Percentiles rank a stretch among this genome's conserved stretches.
Evolutionary conservation across 2,888 invertebrate genomes (phyloP).

Genomic region (Microplitis manilae): DNA sequence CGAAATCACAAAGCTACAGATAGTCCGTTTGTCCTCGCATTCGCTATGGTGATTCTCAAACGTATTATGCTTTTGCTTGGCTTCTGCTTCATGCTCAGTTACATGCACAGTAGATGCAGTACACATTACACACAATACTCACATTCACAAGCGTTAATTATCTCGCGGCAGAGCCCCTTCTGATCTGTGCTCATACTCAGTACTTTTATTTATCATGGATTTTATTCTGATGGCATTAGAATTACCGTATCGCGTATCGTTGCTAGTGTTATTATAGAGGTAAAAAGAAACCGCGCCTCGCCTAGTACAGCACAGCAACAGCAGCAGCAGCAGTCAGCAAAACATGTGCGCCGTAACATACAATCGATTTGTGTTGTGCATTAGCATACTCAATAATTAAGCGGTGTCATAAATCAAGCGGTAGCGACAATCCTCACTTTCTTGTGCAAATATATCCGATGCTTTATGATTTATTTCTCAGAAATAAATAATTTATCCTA

Average conservation of each 20-base stretch:
- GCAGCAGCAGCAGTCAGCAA: background rate
- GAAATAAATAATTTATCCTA: background rate
- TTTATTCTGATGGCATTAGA: constrained; percentile 20
- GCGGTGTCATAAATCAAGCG: constrained; percentile 7
- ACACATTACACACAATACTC: no score
- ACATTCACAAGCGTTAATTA: constrained; percentile 24
- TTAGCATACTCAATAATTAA: constrained; percentile 29
- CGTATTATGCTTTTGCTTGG: background rate
- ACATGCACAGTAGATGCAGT: no score
- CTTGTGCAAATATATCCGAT: constrained; percentile 11
- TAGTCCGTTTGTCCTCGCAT: constrained; percentile 16
- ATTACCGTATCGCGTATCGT: constrained; percentile 15
- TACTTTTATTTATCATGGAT: background rate
- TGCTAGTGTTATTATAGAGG: background rate
- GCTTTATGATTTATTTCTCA: constrained; percentile 20
- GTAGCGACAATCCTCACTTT: constrained; percentile 30
- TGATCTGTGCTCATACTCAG: background rate
- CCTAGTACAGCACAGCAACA: background rate
- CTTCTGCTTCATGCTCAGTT: background rate
- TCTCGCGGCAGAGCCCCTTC: constrained; percentile 16
- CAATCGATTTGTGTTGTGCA: constrained; percentile 28
- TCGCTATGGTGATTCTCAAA: background rate
- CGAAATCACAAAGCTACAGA: background rate
- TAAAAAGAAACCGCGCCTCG: constrained; percentile 19
- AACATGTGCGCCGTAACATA: background rate